A percentile compares a stretch with the other conserved stretches of the same genome.
These are phyloP conservation scores for Philotrypesis tridentata DNA, from an alignment of 1,140 invertebrate genomes.

Conservation along the genomic window DNA sequence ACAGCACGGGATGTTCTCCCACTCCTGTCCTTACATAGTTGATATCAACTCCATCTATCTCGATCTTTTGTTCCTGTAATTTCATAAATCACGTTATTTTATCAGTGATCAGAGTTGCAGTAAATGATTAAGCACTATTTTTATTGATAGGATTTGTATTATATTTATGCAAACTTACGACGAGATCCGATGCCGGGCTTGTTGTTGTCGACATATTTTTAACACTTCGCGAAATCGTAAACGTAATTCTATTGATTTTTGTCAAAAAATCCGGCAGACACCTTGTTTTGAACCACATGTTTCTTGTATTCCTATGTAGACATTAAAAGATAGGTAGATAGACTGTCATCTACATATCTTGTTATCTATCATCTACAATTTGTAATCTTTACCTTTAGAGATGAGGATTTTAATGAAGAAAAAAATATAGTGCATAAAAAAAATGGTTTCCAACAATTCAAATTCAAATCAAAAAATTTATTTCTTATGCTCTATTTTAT, in stretches of 20 bases:
- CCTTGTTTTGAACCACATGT: constrained; percentile 2
- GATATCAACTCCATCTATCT: constrained; percentile 77
- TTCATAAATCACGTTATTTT: neutral
- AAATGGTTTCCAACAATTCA: neutral
- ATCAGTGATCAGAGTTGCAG: neutral
- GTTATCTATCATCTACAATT: neutral
- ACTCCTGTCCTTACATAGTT: constrained; percentile 84
- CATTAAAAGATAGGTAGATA: neutral
- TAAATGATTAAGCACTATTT: neutral
- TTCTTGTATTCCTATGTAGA: neutral
- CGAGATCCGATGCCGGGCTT: neutral
- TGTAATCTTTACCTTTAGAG: neutral
- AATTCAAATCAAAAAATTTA: constrained; percentile 10
- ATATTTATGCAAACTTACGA: constrained; percentile 19
- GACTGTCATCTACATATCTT: neutral
- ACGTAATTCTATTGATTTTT: neutral
- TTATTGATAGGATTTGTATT: too few species aligned
- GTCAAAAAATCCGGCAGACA: neutral
- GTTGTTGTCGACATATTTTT: neutral
- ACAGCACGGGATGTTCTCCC: constrained; percentile 80
- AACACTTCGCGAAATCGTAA: neutral
- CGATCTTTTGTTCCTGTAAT: constrained; percentile 73
- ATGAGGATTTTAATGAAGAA: neutral
- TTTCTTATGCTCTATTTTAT: constrained; percentile 50
- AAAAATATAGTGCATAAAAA: neutral